Base-by-base conservation (phyloP, 2,113 vertebrate species). In the Lagenorhynchus albirostris region DNA sequence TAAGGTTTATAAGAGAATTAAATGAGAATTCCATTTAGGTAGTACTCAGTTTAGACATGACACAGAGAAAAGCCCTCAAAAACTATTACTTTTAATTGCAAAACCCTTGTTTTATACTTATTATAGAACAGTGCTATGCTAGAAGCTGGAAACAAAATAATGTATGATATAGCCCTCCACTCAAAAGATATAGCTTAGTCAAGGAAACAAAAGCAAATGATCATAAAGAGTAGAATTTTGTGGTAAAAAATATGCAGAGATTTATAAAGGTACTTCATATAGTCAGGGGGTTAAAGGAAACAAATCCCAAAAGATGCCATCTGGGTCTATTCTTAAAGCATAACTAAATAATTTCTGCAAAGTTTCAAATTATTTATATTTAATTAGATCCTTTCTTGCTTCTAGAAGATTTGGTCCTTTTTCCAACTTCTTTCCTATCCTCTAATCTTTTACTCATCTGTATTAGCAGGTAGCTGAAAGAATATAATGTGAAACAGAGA, bases 261-360 rank as follows among this genome's bases (percentile, higher is more conserved):
- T 79, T 96, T 73, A 73, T 20, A 89, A 82, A 95, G 18, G 6
- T 14, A 31, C 8, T 77, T 95, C 26, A 29, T 11, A 89, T n/a
- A 71, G 55, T 20, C 21, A 73, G 25, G 3, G 2, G 2, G 38
- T 3, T 7, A 89, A 29, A 94, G n/a, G 26, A 94, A 92, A 90
- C 9, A 6, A 20, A 47, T 84, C 94, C 38, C 6, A 26, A 33
- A 87, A 91, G n/a, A 96, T 38, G 41, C 5, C 17, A 86, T 62
- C 13, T 85, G 33, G 33, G 29, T 38, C 71, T 55, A 77, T 93
- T 95, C 96, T 94, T 60, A 91, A 95, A 94, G 50, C 15, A 77
- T 58, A 83, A 62, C 25, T 41, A 62, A 65, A 70, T 74, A 71
- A 90, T 47, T 88, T 77, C 62, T 94, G 38, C 79, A 60, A 83